Percentiles rank a stretch among this genome's conserved stretches.
Evolutionary conservation across 2,797 vertebrate species (phyloP).

Genomic region (Chelonia mydas): DNA sequence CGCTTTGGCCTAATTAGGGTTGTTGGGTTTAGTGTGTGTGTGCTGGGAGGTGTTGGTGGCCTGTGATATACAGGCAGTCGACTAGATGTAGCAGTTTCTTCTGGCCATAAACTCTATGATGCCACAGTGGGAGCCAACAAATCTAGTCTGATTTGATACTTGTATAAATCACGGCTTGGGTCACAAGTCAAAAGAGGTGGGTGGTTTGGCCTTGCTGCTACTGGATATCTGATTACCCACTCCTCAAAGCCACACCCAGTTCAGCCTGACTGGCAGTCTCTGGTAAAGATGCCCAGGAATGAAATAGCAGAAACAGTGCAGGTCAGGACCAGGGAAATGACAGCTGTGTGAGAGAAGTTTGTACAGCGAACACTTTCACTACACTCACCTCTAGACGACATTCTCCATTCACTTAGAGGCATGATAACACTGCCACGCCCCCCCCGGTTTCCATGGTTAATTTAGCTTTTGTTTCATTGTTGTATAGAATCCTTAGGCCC

Average conservation of each 20-base stretch:
- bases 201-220: neutral
- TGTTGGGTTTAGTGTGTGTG: neutral
- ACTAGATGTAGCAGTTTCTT: neutral
- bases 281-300: neutral
- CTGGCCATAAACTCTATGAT: neutral
- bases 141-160: neutral
- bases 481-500: neutral
- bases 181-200: neutral
- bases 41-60: neutral
- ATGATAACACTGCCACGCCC: neutral
- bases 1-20: neutral
- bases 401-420: neutral
- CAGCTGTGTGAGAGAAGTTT: neutral
- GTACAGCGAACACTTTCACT: neutral
- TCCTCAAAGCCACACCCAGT: accelerated
- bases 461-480: constrained; percentile 9
- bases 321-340: neutral
- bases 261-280: neutral
- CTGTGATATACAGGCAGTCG: neutral
- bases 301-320: neutral
- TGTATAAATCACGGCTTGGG: neutral
- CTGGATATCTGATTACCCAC: neutral
- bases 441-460: neutral
- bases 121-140: neutral
- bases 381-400: accelerated